Percentiles rank a stretch among this genome's conserved stretches.
Conservation (phyloP, 30 jellyfish, hydroid and myxozoan genomes). For the Turritopsis rubra region DNA sequence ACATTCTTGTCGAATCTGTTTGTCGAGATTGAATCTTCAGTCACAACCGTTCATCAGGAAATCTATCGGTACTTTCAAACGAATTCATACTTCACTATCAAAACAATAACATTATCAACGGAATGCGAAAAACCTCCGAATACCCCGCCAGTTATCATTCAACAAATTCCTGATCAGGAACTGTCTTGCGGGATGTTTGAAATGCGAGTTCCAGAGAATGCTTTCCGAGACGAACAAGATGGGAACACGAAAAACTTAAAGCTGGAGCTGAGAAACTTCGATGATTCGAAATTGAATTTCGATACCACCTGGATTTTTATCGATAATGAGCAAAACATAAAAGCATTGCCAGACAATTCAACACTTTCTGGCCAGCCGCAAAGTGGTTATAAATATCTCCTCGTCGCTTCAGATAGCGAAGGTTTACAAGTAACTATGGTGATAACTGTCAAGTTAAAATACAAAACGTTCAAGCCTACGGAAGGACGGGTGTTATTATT, state of each 20-base stretch:
- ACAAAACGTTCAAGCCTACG: not conserved
- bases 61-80: not conserved
- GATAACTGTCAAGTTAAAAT: not conserved
- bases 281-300: not conserved
- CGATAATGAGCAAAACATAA: not conserved
- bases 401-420: slow-evolving; percentile 7
- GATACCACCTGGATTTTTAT: not conserved
- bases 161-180: not conserved
- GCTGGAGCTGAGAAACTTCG: not conserved
- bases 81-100: slow-evolving; percentile 2
- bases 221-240: slow-evolving; percentile 27
- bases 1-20: not conserved
- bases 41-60: not conserved
- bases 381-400: not conserved
- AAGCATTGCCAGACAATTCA: not conserved
- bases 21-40: not conserved
- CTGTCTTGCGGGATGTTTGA: slow-evolving; percentile 57
- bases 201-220: slow-evolving; percentile 36
- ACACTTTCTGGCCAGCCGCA: not conserved
- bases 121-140: slow-evolving; percentile 49
- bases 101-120: not conserved
- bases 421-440: not conserved
- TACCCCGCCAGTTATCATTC: slow-evolving; percentile 48
- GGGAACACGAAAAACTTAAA: not conserved
- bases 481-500: not conserved